Evolutionary conservation across 1,140 invertebrate species (phyloP).

Genomic region (Planococcus citri): DNA sequence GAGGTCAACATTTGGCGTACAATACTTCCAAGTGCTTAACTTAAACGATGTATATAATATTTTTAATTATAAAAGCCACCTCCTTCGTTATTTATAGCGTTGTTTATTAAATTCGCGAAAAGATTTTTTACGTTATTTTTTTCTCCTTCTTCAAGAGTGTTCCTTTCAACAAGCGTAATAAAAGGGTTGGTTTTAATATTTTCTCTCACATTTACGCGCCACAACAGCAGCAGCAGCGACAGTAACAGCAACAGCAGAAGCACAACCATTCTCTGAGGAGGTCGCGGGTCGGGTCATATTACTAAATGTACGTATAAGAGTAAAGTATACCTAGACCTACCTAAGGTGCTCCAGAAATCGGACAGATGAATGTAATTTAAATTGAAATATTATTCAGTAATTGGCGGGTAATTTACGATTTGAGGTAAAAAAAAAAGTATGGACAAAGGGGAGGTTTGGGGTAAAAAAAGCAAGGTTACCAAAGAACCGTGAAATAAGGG

Average conservation of each 20-base stretch:
- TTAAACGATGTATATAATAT: not conserved
- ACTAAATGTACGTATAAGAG: too few species aligned
- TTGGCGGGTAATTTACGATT: not conserved
- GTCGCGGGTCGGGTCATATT: too few species aligned
- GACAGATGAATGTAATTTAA: not conserved
- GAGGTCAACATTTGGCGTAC: too few species aligned
- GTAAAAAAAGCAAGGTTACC: not conserved
- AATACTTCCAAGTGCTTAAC: too few species aligned
- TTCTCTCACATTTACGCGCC: not conserved
- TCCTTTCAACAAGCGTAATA: not conserved
- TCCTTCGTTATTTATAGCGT: not conserved
- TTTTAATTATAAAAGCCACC: not conserved
- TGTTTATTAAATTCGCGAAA: constrained; percentile 7
- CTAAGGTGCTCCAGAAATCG: not conserved
- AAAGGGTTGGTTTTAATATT: not conserved
- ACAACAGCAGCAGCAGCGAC: too few species aligned
- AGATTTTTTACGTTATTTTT: too few species aligned
- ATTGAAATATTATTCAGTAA: not conserved
- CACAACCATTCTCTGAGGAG: too few species aligned
- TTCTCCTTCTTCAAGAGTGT: not conserved
- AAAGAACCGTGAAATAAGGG: too few species aligned
- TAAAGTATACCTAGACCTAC: not conserved
- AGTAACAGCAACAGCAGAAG: too few species aligned
- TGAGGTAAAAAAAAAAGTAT: too few species aligned
- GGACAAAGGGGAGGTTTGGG: not conserved